These are phyloP conservation scores for Neoniphon sammara DNA, from an alignment of 2,797 vertebrate species.

Conservation along the genomic window DNA sequence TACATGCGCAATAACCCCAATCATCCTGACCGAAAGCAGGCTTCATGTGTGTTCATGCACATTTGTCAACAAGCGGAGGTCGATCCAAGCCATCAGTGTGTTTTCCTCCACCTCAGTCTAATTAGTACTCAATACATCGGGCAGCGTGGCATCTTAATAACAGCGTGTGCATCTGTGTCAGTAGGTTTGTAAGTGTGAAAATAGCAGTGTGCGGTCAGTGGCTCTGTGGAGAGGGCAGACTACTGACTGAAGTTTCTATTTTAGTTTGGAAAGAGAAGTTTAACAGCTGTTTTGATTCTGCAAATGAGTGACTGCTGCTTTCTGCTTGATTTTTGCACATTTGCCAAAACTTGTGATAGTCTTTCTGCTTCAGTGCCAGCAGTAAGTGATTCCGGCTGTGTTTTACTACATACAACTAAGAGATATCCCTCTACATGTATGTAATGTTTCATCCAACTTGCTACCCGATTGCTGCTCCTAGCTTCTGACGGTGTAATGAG, in stretches of 20 bases:
- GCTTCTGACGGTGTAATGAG: no score
- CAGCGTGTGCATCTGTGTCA: slow-evolving; percentile 42
- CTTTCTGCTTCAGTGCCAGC: background rate
- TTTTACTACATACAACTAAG: no score
- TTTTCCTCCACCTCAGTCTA: slow-evolving; percentile 58
- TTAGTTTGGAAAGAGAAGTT: slow-evolving; percentile 3
- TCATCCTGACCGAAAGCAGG: slow-evolving; percentile 20
- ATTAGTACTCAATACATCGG: slow-evolving; percentile 62
- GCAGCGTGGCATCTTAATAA: slow-evolving; percentile 63
- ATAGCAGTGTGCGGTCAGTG: slow-evolving; percentile 43
- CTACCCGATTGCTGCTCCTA: no score
- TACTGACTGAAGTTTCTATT: slow-evolving; percentile 48
- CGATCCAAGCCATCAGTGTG: slow-evolving; percentile 33
- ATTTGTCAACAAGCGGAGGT: slow-evolving; percentile 31
- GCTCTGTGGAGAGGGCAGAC: slow-evolving; percentile 18
- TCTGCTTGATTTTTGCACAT: background rate
- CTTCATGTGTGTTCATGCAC: slow-evolving; percentile 18
- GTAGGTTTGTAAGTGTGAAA: slow-evolving; percentile 55
- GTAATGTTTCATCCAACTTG: no score
- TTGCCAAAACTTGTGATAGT: background rate
- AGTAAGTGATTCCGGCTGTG: no score
- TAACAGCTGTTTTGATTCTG: background rate
- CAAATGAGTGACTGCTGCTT: background rate
- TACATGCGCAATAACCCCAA: slow-evolving; percentile 19
- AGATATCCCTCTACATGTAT: no score